Evolutionary conservation across 2,888 invertebrate genomes (phyloP).

Genomic region (Matsumyia berberina): DNA sequence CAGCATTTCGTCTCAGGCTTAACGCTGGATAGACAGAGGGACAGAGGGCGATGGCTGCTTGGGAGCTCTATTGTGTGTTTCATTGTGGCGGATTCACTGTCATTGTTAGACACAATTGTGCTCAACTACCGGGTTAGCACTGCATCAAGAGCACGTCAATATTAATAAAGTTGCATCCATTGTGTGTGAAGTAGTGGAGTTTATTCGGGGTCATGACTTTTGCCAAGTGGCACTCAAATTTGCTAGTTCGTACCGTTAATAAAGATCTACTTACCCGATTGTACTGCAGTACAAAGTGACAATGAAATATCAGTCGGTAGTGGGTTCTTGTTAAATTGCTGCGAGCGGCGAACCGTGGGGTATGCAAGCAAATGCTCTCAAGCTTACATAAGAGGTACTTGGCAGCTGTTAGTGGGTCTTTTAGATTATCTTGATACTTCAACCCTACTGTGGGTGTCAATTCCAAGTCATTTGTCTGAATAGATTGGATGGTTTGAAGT

Average conservation of each 20-base stretch:
- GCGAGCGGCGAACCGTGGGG: too few relatives aligned
- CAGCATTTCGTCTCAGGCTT: slow-evolving; percentile 1
- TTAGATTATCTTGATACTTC: too few relatives aligned
- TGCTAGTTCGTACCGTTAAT: not conserved
- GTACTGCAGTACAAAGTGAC: not conserved
- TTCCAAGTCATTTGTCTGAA: too few relatives aligned
- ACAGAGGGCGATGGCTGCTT: not conserved
- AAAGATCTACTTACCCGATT: not conserved
- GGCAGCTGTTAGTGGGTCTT: too few relatives aligned
- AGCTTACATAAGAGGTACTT: too few relatives aligned
- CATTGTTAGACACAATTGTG: slow-evolving; percentile 65
- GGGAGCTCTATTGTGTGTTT: slow-evolving; percentile 45
- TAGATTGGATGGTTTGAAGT: too few relatives aligned
- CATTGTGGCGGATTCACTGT: slow-evolving; percentile 56
- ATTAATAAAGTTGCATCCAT: slow-evolving; percentile 60
- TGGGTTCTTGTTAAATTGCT: too few relatives aligned
- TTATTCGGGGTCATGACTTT: slow-evolving; percentile 54
- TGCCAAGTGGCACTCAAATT: slow-evolving; percentile 22
- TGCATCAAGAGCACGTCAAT: slow-evolving; percentile 70
- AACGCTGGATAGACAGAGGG: not conserved
- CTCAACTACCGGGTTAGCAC: slow-evolving; percentile 45
- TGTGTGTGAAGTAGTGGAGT: slow-evolving; percentile 31
- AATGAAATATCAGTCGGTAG: too few relatives aligned
- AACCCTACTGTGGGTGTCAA: too few relatives aligned
- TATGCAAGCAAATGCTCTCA: too few relatives aligned